phyloP scores from a whole-genome alignment of 2,113 vertebrate species.

The Hiodon tergisus region DNA sequence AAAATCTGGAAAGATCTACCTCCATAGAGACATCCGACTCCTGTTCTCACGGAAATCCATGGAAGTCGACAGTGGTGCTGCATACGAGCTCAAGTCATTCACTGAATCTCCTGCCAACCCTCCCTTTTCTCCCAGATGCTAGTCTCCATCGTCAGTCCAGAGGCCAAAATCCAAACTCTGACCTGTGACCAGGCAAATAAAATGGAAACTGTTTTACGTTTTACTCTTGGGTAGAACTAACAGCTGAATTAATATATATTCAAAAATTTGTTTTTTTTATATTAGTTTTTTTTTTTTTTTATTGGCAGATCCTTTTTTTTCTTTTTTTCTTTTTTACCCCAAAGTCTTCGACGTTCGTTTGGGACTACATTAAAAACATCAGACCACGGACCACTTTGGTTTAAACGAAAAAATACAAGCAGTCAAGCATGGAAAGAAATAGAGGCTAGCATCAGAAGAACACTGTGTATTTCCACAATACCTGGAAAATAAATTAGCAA shows the following conservation, averaged over 20 bases:
- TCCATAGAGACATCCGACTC: slow-evolving; percentile 96
- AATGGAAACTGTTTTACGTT: too few relatives aligned
- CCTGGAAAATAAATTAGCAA: slow-evolving; percentile 81
- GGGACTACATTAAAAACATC: neutral
- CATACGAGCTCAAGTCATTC: slow-evolving; percentile 97
- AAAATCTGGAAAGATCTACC: slow-evolving; percentile 99
- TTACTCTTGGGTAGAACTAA: too few relatives aligned
- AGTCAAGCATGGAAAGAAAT: slow-evolving; percentile 41
- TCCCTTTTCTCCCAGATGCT: slow-evolving; percentile 90
- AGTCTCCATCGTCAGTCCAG: slow-evolving; percentile 39
- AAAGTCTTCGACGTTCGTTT: neutral
- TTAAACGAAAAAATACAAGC: slow-evolving; percentile 39
- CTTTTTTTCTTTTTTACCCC: neutral
- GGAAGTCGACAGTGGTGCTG: slow-evolving; percentile 99
- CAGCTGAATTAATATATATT: neutral
- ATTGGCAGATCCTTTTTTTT: neutral
- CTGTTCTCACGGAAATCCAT: slow-evolving; percentile 98
- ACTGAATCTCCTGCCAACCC: slow-evolving; percentile 92
- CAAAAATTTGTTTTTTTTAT: neutral
- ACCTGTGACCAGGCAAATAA: neutral
- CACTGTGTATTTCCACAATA: slow-evolving; percentile 79
- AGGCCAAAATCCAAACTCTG: slow-evolving; percentile 22
- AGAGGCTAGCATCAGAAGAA: slow-evolving; percentile 62
- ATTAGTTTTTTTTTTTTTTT: neutral
- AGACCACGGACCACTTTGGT: slow-evolving; percentile 47